These are phyloP conservation scores for Stegodyphus dumicola DNA, from an alignment of 1,140 invertebrate species.

Conservation along the genomic window DNA sequence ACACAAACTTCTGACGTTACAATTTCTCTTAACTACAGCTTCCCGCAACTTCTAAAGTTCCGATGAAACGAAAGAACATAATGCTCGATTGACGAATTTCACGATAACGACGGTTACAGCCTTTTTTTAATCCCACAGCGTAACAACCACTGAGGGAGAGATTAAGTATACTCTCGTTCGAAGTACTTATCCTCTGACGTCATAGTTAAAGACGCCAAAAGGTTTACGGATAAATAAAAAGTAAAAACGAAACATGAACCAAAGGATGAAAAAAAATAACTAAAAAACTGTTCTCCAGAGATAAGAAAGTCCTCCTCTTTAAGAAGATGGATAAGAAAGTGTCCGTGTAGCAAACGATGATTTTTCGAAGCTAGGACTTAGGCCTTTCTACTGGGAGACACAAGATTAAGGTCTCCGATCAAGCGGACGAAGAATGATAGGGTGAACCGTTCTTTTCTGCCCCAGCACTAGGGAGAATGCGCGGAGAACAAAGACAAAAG, in stretches of 20 bases:
- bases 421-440: constrained; percentile 48
- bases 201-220: constrained; percentile 45
- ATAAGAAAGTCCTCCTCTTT: constrained; percentile 52
- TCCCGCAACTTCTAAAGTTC: too few species aligned
- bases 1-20: too few species aligned
- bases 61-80: not conserved
- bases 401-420: constrained; percentile 50
- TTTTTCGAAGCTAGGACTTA: constrained; percentile 47
- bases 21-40: too few species aligned
- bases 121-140: constrained; percentile 13
- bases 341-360: constrained; percentile 56
- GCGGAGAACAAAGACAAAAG: not conserved
- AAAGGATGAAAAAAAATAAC: constrained; percentile 5
- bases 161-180: constrained; percentile 31
- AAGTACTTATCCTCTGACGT: constrained; percentile 40
- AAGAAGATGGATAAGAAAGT: constrained; percentile 55
- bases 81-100: constrained; percentile 4
- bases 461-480: not conserved
- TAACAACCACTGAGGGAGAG: constrained; percentile 13
- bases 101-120: constrained; percentile 7
- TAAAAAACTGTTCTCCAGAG: constrained; percentile 48
- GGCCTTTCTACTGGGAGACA: constrained; percentile 42
- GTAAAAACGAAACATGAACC: constrained; percentile 40
- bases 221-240: constrained; percentile 51
- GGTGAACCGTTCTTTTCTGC: constrained; percentile 33